Evolutionary conservation across 2,797 vertebrate genomes (phyloP).

Genomic region (Setipinna tenuifilis): DNA sequence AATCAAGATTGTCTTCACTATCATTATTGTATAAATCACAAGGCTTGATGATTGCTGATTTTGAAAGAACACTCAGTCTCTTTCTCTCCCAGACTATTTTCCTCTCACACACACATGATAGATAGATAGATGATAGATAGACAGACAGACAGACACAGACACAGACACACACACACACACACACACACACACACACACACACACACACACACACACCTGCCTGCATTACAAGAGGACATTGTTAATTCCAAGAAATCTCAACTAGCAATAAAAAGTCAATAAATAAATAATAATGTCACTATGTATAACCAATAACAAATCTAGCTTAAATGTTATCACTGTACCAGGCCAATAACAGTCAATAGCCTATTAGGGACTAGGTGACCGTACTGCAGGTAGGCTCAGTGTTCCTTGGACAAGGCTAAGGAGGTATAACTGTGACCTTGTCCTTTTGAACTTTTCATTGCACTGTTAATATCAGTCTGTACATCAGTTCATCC

Average conservation of each 20-base stretch:
- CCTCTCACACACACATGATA: too few relatives aligned
- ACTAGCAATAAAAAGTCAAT: not conserved
- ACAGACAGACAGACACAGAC: not conserved
- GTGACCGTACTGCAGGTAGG: not conserved
- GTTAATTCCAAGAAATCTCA: not conserved
- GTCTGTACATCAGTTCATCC: not conserved
- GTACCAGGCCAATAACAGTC: not conserved
- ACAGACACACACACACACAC: not conserved
- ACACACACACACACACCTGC: not conserved
- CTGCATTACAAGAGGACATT: not conserved
- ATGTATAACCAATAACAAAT: not conserved
- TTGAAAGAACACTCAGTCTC: too few relatives aligned
- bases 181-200: conserved; percentile 4
- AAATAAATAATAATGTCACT: not conserved
- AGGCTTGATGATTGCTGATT: not conserved
- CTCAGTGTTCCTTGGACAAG: not conserved
- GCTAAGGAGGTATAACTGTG: not conserved
- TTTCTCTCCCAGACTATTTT: too few relatives aligned
- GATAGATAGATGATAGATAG: not conserved
- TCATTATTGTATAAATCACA: not conserved
- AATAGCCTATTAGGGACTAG: not conserved
- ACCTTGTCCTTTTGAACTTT: not conserved
- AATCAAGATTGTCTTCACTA: too few relatives aligned
- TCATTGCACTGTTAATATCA: not conserved
- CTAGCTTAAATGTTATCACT: not conserved